Base-by-base conservation (phyloP, 2,888 invertebrate genomes). In the Harpalus rufipes region DNA sequence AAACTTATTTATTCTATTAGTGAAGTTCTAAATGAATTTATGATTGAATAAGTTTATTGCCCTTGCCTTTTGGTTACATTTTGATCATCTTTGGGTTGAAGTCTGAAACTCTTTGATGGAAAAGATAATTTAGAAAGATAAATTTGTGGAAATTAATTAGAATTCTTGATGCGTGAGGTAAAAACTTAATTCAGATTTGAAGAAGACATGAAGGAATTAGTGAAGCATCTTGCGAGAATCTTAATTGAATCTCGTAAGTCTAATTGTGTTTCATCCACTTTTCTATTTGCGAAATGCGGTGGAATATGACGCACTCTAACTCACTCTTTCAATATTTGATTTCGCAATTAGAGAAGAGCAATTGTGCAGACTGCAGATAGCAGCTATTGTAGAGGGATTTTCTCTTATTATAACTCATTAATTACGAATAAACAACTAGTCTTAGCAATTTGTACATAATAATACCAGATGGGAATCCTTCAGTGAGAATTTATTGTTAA, bases 261-360 rank as follows among this genome's bases (percentile, higher is more conserved):
- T 78, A 58, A 78, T 78, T 78, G 56, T 78, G 78, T 78, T 78
- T 78, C 56, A 78, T 78, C 78, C 58, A 78, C 58, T 78, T 58
- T 78, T 58, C 78, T 78, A 56, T 78, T 78, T 78, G 78, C 32
- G 41, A 68, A 68, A 68, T 76, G 56, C 58, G 25, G 56, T 58
- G 78, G 32, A 58, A 78, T 78, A 78, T 25, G 78, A 58, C 68
- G 68, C 32, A 14, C 1, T 41, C 32, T 32, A 68, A 7, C 39
- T 68, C 32, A 39, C 32, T 68, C 72, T 74, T 74, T 74, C 72
- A 74, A 74, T 74, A 74, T 74, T 74, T 74, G 72, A 74, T 74
- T 74, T 74, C 7, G 16, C 44, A 74, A 44, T 74, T 74, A 74
- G 44, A 74, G 18, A 44, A 16, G 72, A 74, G 39, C 32, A 68